Evolutionary conservation across 2,888 invertebrate genomes (phyloP), one percentile per base, ranked within the genome.

Genomic region (Eustalomyia histrio): DNA sequence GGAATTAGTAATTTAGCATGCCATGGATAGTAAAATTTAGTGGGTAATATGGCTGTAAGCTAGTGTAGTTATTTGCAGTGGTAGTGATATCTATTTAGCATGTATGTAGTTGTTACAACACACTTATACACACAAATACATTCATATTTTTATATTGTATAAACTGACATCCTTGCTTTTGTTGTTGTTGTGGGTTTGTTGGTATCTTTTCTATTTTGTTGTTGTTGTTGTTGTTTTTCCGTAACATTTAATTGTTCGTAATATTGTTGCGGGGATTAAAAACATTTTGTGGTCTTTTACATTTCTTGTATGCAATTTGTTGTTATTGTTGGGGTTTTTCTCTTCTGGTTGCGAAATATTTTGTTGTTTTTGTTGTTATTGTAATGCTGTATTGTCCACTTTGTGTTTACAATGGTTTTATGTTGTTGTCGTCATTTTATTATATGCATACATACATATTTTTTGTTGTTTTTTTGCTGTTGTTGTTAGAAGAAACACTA

Each of bases 181-280:
- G n/a, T 74, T 74, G 65, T 58, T 58, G 39, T 39, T 35, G 17
- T 7, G 29, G 29, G 29, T 7, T 6, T 29, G 29, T 29, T 29
- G 29, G 29, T 29, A 29, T 29, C 29, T 52, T 65, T 60, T 47
- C 39, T 16, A 29, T 47, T 2, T 52, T 58, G 8, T 52, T 16
- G 12, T 16, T 29, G 16, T 21, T 43, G n/a, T 6, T 10, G 58
- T n/a, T 16, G 14, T 2, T 76, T 58, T 39, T 64, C 58, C 72
- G 73, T 63, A 60, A 68, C 79, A 80, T 76, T 82, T 82, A 82
- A 82, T 80, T 82, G 82, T 82, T 82, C 82, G 74, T 80, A 80
- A 79, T 82, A 76, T 79, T 79, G 76, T 82, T 76, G 65, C 61
- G 33, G 76, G 76, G 76, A 76, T 76, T 80, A 73, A 76, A 73